Evolutionary conservation across 37 sponge, comb jelly and placozoan genomes (phyloP), one percentile per base, ranked within the genome.

Genomic region (Cliona cf. orientalis): DNA sequence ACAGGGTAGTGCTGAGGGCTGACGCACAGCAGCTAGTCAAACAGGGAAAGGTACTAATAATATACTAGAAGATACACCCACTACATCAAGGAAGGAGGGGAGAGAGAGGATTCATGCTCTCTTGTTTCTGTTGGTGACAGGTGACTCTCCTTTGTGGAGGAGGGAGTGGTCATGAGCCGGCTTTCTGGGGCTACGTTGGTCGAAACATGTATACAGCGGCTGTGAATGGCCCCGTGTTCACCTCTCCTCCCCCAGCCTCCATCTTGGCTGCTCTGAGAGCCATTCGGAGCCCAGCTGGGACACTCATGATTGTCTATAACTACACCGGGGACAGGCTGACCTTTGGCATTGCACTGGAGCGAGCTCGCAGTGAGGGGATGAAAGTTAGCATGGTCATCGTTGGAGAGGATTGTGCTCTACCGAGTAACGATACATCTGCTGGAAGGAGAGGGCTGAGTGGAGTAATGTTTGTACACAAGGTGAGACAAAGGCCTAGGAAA

Each of bases 141-240:
- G 96, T 95, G 6, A 78, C 97, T 34, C 72, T 96, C 17, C 80
- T 96, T 23, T 91, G 89, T 59, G 97, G 97, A 33, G 97, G 97
- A 2, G 97, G 97, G 0, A 96, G 97, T 62, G 97, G 97, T 11
- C 97, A 96, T 72, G 97, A 96, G 68, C 97, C 97, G 25, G 86
- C 94, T 29, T 91, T 91, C 57, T 89, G 69, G 2, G 97, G 97
- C 31, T 96, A 73, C 42, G 91, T 96, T 9, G 97, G 94, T 2
- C 55, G 58, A 11, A 94, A 87, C 6, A 96, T 96, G 97, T 77
- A 93, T 32, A 93, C 75, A 40, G 93, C 89, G 17, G 97, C 93
- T 5, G 93, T 96, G 49, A 84, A 91, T 28, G 97, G 97, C 22
- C 49, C 74, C 7, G 97, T 96, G 42, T 96, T 96, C 58, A 83